Evolutionary conservation across 1,140 invertebrate species (phyloP).

Genomic region (Dendroctonus valens): DNA sequence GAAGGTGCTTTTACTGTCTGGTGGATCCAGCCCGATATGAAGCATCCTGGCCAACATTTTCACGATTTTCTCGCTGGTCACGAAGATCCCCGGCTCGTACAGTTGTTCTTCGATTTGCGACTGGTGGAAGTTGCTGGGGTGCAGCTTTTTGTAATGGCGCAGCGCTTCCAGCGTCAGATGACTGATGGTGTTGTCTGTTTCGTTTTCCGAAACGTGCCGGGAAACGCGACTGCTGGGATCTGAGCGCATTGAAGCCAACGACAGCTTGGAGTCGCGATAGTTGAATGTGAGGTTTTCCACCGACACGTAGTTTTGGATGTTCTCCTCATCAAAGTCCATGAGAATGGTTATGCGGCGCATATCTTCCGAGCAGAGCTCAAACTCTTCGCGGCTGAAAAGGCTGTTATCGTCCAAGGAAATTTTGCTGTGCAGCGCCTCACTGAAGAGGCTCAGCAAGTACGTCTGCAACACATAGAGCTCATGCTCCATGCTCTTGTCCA

Average conservation of each 20-base stretch:
- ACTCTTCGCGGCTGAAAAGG: conserved; percentile 34
- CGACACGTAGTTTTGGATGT: conserved; percentile 14
- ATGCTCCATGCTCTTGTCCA: conserved; percentile 40
- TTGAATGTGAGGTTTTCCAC: conserved; percentile 27
- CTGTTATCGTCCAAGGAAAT: conserved; percentile 34
- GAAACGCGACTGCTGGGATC: conserved; percentile 8
- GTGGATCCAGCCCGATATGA: conserved; percentile 39
- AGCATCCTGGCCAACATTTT: conserved; percentile 42
- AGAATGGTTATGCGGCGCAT: conserved; percentile 35
- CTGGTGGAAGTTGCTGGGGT: conserved; percentile 42
- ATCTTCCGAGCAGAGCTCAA: conserved; percentile 35
- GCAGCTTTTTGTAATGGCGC: conserved; percentile 40
- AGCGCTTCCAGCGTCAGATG: conserved; percentile 38
- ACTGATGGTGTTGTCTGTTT: conserved; percentile 34
- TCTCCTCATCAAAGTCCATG: conserved; percentile 41
- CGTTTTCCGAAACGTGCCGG: conserved; percentile 2
- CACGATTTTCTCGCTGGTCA: conserved; percentile 43
- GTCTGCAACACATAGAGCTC: conserved; percentile 46
- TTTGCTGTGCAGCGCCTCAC: conserved; percentile 34
- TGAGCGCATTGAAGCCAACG: conserved; percentile 29
- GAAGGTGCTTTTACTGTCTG: conserved; percentile 36
- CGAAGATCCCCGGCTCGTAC: conserved; percentile 41
- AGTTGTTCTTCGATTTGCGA: conserved; percentile 44
- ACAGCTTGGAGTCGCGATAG: conserved; percentile 26
- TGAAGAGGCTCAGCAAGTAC: conserved; percentile 40